Percentiles rank a stretch among this genome's conserved stretches.
These are phyloP conservation scores for Erannis defoliaria DNA, from an alignment of 2,888 invertebrate genomes.

Conservation along the genomic window DNA sequence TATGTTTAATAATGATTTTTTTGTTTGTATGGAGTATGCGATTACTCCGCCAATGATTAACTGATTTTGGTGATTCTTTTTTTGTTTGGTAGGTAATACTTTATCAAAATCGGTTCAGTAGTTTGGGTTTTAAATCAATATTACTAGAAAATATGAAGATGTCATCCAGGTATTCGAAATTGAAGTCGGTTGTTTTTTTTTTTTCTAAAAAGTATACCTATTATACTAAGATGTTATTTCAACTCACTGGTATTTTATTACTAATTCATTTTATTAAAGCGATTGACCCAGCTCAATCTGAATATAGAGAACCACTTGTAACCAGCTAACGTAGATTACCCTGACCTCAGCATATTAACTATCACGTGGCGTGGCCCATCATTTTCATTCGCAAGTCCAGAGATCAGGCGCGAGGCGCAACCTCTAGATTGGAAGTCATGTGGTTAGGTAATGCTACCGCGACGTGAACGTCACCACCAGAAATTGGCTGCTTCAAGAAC, in stretches of 20 bases:
- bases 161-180: no score
- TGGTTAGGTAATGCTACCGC: slow-evolving; percentile 13
- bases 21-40: no score
- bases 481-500: slow-evolving; percentile 22
- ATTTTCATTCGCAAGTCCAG: slow-evolving; percentile 31
- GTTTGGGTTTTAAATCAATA: no score
- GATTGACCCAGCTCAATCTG: slow-evolving; percentile 34
- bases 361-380: slow-evolving; percentile 26
- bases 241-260: neutral
- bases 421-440: slow-evolving; percentile 33
- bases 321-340: slow-evolving; percentile 34
- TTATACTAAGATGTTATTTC: no score
- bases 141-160: no score
- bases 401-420: slow-evolving; percentile 26
- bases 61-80: no score
- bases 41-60: no score
- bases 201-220: no score
- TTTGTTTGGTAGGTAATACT: no score
- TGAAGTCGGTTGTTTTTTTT: no score
- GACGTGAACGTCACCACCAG: slow-evolving; percentile 4
- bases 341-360: slow-evolving; percentile 39
- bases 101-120: no score
- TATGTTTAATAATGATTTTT: no score
- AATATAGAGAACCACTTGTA: slow-evolving; percentile 33
- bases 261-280: slow-evolving; percentile 12